Base-by-base conservation (phyloP, 2,113 vertebrate species). In the Proteles cristata region DNA sequence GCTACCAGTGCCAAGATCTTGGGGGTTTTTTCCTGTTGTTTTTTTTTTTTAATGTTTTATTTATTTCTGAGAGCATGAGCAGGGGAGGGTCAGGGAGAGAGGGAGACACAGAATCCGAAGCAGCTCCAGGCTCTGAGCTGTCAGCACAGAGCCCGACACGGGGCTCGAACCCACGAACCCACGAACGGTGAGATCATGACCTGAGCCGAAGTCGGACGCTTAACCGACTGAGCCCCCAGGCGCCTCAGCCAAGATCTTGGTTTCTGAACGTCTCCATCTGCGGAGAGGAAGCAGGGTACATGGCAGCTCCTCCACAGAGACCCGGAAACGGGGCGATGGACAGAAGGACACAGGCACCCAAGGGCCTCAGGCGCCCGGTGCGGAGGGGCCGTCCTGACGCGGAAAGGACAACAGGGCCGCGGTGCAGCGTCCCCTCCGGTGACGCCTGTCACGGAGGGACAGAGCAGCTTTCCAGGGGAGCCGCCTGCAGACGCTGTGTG, bases 281-380 rank as follows among this genome's bases (percentile, higher is more conserved):
- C 26, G 19, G 43, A 39, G 11, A 9, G 84, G n/a, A n/a, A 26
- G 58, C 15, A 6, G 86, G 76, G 0, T 15, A 7, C 14, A 23
- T 31, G 35, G 74, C 23, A 1, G 0, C 43, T 45, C 55, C n/a
- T 11, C 15, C 26, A 0, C 11, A 3, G 81, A 35, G 19, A 14
- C 17, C 2, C 7, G 35, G 73, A 45, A 12, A 45, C 3, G 7
- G 73, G 23, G 23, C 11, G 14, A 48, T 2, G 14, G 74, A n/a
- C 14, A n/a, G 35, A 50, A 12, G n/a, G 53, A 3, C 0, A 0
- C 4, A 2, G 76, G 48, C 11, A 19, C 39, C 53, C 4, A 7
- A 45, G 23, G 71, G 23, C 39, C 39, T 4, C 73, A 45, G 74
- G 74, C 14, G 0, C 7, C 4, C 14, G 7, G 43, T 4, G 8